Conservation (phyloP, 1,140 invertebrate species). For the Augochlora pura region DNA sequence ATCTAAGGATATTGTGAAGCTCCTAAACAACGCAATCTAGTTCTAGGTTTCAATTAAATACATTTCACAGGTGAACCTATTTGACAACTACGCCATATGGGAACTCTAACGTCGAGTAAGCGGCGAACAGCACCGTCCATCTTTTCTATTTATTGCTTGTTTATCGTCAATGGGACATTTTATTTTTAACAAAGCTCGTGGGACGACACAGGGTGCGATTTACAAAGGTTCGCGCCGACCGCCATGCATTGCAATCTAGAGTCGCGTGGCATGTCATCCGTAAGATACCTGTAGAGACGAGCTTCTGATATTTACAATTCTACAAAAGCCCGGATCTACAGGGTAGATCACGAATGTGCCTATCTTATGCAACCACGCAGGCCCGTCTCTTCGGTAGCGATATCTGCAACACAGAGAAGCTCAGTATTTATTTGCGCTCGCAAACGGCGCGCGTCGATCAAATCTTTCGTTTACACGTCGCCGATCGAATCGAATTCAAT, state of each 20-base stretch:
- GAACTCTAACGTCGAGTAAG: background rate
- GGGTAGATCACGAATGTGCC: slow-evolving; percentile 98
- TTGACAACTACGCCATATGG: background rate
- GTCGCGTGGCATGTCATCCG: slow-evolving; percentile 90
- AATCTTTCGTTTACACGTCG: too few relatives aligned
- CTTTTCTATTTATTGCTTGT: background rate
- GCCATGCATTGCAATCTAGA: slow-evolving; percentile 61
- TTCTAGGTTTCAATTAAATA: background rate
- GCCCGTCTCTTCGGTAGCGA: slow-evolving; percentile 5
- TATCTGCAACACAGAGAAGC: slow-evolving; percentile 55
- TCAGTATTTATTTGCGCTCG: slow-evolving; percentile 17
- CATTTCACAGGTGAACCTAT: background rate
- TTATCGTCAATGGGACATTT: too few relatives aligned
- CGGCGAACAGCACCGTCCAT: too few relatives aligned
- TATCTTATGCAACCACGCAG: slow-evolving; percentile 72
- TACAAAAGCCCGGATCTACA: slow-evolving; percentile 99
- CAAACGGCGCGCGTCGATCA: too few relatives aligned
- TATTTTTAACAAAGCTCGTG: background rate
- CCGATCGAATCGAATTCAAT: too few relatives aligned
- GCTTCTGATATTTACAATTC: slow-evolving; percentile 94
- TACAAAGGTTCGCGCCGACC: background rate
- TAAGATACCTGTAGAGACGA: slow-evolving; percentile 99
- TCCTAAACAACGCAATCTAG: slow-evolving; percentile 5
- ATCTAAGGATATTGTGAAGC: background rate
- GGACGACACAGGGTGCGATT: background rate